phyloP scores from a whole-genome alignment of 2,797 vertebrate species.

The Protonibea diacanthus region DNA sequence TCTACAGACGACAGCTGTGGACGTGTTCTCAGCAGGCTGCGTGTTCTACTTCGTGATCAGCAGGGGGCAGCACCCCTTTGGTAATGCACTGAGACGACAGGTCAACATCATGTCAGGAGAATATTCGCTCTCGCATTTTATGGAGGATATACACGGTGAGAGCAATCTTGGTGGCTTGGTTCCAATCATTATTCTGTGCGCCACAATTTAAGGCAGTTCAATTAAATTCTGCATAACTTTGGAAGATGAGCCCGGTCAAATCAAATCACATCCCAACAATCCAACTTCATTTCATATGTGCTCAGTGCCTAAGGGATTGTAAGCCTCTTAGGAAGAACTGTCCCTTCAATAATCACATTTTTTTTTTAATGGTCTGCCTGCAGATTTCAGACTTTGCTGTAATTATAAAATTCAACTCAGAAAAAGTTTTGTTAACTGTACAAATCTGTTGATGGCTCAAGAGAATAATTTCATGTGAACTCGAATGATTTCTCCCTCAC shows the following conservation, averaged over 20 bases:
- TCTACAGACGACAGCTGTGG: constrained; percentile 91
- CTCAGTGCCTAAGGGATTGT: not conserved
- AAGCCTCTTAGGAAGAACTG: not conserved
- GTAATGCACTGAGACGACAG: constrained; percentile 91
- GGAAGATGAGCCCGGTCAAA: not conserved
- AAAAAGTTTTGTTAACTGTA: too few relatives aligned
- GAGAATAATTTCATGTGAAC: not conserved
- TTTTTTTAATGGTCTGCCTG: not conserved
- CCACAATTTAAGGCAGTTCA: not conserved
- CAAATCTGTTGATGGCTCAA: not conserved
- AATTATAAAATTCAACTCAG: not conserved
- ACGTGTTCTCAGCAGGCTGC: constrained; percentile 97
- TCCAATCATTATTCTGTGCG: not conserved
- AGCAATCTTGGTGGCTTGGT: not conserved
- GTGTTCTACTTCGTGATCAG: constrained; percentile 96
- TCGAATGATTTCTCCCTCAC: constrained; percentile 19
- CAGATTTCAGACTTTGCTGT: not conserved
- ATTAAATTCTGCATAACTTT: not conserved
- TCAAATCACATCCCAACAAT: not conserved
- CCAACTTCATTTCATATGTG: not conserved
- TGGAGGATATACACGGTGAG: constrained; percentile 92
- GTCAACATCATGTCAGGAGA: constrained; percentile 92
- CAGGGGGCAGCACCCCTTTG: constrained; percentile 92
- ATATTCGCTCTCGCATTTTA: constrained; percentile 88
- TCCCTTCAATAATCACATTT: too few relatives aligned